Conservation (phyloP, 2,113 vertebrate genomes). For the Grammomys surdaster region DNA sequence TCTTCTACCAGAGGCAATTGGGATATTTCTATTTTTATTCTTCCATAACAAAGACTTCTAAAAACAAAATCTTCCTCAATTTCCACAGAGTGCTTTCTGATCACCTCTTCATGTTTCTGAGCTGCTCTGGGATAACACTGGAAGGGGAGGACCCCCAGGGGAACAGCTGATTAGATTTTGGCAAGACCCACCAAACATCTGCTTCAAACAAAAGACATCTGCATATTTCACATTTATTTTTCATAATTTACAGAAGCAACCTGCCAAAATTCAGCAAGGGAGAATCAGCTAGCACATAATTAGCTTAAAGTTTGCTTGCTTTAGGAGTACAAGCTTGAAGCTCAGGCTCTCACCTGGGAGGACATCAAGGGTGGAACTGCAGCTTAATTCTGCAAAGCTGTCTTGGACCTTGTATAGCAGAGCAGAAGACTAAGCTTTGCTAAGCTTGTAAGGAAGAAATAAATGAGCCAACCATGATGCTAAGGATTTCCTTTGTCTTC, state of each 20-base stretch:
- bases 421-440: slow-evolving; percentile 76
- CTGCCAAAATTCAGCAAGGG: slow-evolving; percentile 96
- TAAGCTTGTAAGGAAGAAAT: slow-evolving; percentile 54
- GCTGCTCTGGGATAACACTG: slow-evolving; percentile 89
- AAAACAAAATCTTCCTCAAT: slow-evolving; percentile 64
- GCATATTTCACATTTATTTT: slow-evolving; percentile 99
- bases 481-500: slow-evolving; percentile 66
- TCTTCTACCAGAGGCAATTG: background rate
- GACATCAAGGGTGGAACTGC: slow-evolving; percentile 86
- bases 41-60: slow-evolving; percentile 65
- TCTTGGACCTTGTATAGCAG: slow-evolving; percentile 79
- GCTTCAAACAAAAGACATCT: slow-evolving; percentile 99
- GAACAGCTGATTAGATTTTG: slow-evolving; percentile 98
- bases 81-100: slow-evolving; percentile 76
- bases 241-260: slow-evolving; percentile 99
- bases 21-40: slow-evolving; percentile 63
- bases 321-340: slow-evolving; percentile 96
- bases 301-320: slow-evolving; percentile 99
- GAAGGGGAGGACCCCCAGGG: slow-evolving; percentile 84
- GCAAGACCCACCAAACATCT: slow-evolving; percentile 97
- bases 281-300: slow-evolving; percentile 94
- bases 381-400: slow-evolving; percentile 88
- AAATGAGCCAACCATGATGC: slow-evolving; percentile 73
- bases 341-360: slow-evolving; percentile 91
- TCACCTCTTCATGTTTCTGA: slow-evolving; percentile 89